Conservation (phyloP, 2,113 vertebrate species). For the Marmota monax region DNA sequence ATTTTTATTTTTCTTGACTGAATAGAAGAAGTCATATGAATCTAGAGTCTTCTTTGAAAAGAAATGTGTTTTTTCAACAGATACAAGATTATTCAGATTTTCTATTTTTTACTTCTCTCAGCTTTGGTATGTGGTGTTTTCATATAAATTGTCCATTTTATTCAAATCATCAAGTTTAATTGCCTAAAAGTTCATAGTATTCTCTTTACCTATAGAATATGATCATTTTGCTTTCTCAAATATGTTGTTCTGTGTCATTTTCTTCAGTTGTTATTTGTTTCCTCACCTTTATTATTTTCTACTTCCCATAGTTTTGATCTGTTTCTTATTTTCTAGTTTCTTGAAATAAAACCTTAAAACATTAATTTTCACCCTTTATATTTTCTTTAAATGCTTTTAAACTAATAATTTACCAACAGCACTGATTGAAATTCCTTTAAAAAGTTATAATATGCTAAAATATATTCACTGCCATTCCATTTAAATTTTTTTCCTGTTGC, state of each 20-base stretch:
- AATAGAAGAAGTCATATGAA: not conserved
- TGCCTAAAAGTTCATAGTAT: not conserved
- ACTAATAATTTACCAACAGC: not conserved
- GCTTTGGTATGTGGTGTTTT: not conserved
- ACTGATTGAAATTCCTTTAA: not conserved
- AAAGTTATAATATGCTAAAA: not conserved
- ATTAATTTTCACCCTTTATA: not conserved
- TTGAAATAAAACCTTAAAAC: conserved; percentile 24
- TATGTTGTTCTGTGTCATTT: not conserved
- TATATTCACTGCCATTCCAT: not conserved
- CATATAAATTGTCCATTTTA: not conserved
- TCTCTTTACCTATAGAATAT: not conserved
- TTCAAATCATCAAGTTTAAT: conserved; percentile 11
- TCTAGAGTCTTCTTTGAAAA: not conserved
- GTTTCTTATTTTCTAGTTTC: not conserved
- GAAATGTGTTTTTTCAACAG: not conserved
- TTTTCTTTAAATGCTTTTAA: conserved; percentile 42
- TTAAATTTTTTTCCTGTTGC: not conserved
- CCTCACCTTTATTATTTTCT: not conserved
- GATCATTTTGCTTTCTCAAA: not conserved
- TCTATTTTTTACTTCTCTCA: not conserved
- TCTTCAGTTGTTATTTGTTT: not conserved
- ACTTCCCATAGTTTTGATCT: not conserved
- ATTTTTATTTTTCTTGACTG: not conserved
- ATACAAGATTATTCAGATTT: not conserved